Conservation (phyloP, 2,888 invertebrate species). For the Phortica magna region DNA sequence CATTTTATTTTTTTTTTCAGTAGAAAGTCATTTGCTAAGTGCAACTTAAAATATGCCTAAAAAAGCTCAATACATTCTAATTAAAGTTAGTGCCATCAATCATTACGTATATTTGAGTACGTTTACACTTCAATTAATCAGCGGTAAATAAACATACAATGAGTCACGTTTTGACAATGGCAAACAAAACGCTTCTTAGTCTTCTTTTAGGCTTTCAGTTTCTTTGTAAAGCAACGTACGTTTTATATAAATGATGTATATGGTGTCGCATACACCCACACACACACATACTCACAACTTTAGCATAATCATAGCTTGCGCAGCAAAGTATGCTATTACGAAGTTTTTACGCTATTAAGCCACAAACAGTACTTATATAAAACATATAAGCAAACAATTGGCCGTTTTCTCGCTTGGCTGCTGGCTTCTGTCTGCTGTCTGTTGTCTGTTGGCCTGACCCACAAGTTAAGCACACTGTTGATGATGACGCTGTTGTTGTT, state of each 20-base stretch:
- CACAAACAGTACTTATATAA: background rate
- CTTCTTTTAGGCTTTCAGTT: background rate
- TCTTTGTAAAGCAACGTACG: background rate
- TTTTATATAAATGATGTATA: background rate
- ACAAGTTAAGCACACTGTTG: conserved; percentile 7
- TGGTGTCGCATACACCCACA: background rate
- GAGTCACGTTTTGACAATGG: too few relatives aligned
- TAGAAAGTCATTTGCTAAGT: background rate
- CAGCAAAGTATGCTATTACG: conserved; percentile 5
- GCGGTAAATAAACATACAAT: background rate
- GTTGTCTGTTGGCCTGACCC: background rate
- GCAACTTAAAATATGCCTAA: background rate
- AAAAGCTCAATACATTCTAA: background rate
- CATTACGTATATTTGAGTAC: background rate
- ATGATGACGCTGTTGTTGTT: background rate
- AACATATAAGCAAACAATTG: background rate
- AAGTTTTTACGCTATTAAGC: background rate
- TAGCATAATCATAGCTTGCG: background rate
- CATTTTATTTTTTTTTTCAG: too few relatives aligned
- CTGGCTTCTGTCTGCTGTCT: background rate
- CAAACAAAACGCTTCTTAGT: background rate
- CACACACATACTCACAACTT: background rate
- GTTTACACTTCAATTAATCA: background rate
- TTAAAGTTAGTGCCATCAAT: background rate
- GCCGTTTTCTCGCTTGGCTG: background rate